phyloP scores from a whole-genome alignment of 2,888 invertebrate genomes.

The Dione juno region DNA sequence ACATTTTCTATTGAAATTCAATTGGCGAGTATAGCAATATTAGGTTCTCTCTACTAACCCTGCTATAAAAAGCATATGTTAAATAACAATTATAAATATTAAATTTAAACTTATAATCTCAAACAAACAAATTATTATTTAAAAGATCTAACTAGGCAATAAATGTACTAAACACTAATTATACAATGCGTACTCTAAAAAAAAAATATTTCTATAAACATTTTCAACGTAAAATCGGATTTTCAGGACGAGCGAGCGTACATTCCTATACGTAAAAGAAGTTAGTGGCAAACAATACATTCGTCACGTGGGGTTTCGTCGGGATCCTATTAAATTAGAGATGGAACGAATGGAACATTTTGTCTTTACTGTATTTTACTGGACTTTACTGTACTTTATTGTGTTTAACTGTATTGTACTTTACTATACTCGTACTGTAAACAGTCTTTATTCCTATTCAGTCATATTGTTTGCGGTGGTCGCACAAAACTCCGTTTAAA shows the following conservation, averaged over 20 bases:
- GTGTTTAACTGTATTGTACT: slow-evolving; percentile 44
- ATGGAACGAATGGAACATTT: slow-evolving; percentile 49
- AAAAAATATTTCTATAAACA: slow-evolving; percentile 34
- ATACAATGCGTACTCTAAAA: not conserved
- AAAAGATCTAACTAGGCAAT: too few relatives aligned
- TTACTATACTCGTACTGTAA: slow-evolving; percentile 38
- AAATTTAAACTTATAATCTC: too few relatives aligned
- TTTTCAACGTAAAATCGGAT: slow-evolving; percentile 48
- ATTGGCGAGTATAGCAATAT: too few relatives aligned
- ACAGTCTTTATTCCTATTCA: slow-evolving; percentile 31
- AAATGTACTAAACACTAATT: too few relatives aligned
- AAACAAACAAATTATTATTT: too few relatives aligned
- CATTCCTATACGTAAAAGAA: slow-evolving; percentile 47
- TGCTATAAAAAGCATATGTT: too few relatives aligned
- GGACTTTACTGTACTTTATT: slow-evolving; percentile 42
- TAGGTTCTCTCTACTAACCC: too few relatives aligned
- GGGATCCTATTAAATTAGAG: slow-evolving; percentile 59
- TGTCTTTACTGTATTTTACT: slow-evolving; percentile 45
- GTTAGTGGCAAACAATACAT: slow-evolving; percentile 56
- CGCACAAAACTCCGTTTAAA: slow-evolving; percentile 35
- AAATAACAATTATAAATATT: too few relatives aligned
- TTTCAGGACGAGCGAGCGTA: slow-evolving; percentile 47
- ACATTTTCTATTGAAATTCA: too few relatives aligned
- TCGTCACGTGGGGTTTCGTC: slow-evolving; percentile 57
- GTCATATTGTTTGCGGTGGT: slow-evolving; percentile 45